Percentiles rank a stretch among this genome's conserved stretches.
phyloP scores from a whole-genome alignment of 2,113 vertebrate species.

The Erythrocercus mccallii region DNA sequence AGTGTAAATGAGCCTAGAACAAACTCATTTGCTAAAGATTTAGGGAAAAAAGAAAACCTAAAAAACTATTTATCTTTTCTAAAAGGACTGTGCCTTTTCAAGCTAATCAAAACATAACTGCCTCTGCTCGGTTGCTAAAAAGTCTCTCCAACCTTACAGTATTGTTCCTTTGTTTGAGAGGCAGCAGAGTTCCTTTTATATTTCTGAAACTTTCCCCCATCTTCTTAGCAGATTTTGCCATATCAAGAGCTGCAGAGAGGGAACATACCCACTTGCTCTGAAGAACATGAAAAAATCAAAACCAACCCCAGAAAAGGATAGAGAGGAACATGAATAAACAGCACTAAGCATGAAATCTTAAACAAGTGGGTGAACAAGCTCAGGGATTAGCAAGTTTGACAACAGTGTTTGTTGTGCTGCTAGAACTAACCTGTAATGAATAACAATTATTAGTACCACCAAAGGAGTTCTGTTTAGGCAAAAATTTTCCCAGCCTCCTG shows the following conservation, averaged over 20 bases:
- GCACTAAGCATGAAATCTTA: slow-evolving; percentile 5
- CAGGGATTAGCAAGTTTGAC: slow-evolving; percentile 28
- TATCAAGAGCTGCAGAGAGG: not conserved
- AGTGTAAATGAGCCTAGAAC: not conserved
- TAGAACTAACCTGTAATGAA: slow-evolving; percentile 48
- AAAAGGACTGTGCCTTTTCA: not conserved
- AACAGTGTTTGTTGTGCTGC: slow-evolving; percentile 25
- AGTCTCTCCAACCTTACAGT: not conserved
- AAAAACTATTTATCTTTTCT: not conserved
- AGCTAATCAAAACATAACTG: not conserved
- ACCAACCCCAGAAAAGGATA: not conserved
- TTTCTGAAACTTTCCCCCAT: not conserved
- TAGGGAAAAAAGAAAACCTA: not conserved
- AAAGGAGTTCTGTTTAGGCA: slow-evolving; percentile 22
- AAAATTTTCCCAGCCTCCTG: slow-evolving; percentile 34
- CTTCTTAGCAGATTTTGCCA: not conserved
- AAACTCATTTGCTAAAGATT: not conserved
- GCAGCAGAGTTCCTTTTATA: not conserved
- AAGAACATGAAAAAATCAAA: not conserved
- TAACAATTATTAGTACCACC: slow-evolving; percentile 45
- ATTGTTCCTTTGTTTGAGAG: not conserved
- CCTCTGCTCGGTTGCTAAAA: not conserved
- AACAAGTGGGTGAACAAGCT: slow-evolving; percentile 44
- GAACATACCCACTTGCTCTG: not conserved
- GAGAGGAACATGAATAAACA: not conserved